phyloP scores from a whole-genome alignment of 2,797 vertebrate species.

The Phoxinus dragarum region DNA sequence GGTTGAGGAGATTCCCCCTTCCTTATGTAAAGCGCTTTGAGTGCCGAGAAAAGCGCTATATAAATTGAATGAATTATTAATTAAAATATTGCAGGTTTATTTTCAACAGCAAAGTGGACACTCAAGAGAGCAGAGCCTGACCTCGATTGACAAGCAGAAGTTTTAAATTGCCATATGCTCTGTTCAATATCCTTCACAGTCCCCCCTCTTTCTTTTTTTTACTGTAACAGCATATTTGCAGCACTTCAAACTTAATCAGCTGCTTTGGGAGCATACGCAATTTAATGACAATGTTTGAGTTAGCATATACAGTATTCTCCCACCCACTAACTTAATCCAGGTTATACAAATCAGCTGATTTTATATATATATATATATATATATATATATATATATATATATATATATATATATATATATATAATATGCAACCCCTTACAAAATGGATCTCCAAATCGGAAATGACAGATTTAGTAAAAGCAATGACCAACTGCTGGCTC shows the following conservation, averaged over 20 bases:
- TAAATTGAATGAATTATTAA: too few species aligned
- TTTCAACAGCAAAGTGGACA: neutral
- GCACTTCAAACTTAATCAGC: conserved; percentile 63
- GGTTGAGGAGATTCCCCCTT: too few species aligned
- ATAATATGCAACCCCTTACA: conserved; percentile 70
- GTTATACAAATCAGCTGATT: conserved; percentile 71
- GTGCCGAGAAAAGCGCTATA: too few species aligned
- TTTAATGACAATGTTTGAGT: conserved; percentile 27
- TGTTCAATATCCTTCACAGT: conserved; percentile 23
- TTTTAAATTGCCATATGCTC: conserved; percentile 20
- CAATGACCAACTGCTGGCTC: conserved; percentile 80
- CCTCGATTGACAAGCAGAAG: conserved; percentile 12
- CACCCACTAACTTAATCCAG: conserved; percentile 50
- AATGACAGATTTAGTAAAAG: conserved; percentile 80
- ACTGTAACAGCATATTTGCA: conserved; percentile 45
- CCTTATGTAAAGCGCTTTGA: too few species aligned
- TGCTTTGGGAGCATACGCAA: neutral
- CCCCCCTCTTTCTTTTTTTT: too few species aligned
- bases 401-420: neutral
- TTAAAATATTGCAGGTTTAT: neutral
- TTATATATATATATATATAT: conserved; percentile 3
- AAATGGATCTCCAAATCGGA: conserved; percentile 74
- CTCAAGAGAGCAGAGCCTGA: neutral
- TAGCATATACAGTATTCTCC: neutral
- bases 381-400: conserved; percentile 8